Evolutionary conservation across 2,113 vertebrate species (phyloP), one percentile per base, ranked within the genome.

Genomic region (Arothron firmamentum): DNA sequence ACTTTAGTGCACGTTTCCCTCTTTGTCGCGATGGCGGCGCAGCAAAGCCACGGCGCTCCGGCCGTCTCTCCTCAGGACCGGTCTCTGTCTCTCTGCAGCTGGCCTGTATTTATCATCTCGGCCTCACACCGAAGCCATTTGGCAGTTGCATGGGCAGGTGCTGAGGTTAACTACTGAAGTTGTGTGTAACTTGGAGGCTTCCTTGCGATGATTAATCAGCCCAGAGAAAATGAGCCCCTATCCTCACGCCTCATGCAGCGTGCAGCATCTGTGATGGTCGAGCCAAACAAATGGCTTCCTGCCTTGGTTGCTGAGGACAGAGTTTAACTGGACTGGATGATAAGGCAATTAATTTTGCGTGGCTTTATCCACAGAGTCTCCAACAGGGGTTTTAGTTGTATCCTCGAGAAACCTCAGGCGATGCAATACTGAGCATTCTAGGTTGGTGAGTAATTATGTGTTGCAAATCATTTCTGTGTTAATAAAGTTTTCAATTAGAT

Each of bases 111-210:
- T 89, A 95, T 95, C 94, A 94, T 92, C 91, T 70, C 82, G 65
- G 87, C 85, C 85, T 91, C 87, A 72, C 87, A 87, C 90, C 92
- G 90, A 83, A 88, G 90, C 92, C 91, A 86, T 92, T 94, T 90
- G 92, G 93, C 92, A 90, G 89, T 91, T 85, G 83, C 91, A 91
- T 90, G 87, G 85, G 88, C 79, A 92, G 94, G 94, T 95, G 91
- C 89, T 50, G 78, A 89, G 94, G 94, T 96, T 97, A 97, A 96
- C 93, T 97, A 92, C 93, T 91, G 54, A 94, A 96, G 92, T 93
- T 92, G 92, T 93, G 86, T 91, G 88, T 92, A 95, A 95, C 91
- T 94, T 89, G 90, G 92, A 93, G 91, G 87, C 82, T 91, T 83
- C 82, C 85, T 81, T 77, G 58, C 63, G 82, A 92, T 93, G 92